Evolutionary conservation across 2,113 vertebrate genomes (phyloP).

Genomic region (Dromiciops gliroides): DNA sequence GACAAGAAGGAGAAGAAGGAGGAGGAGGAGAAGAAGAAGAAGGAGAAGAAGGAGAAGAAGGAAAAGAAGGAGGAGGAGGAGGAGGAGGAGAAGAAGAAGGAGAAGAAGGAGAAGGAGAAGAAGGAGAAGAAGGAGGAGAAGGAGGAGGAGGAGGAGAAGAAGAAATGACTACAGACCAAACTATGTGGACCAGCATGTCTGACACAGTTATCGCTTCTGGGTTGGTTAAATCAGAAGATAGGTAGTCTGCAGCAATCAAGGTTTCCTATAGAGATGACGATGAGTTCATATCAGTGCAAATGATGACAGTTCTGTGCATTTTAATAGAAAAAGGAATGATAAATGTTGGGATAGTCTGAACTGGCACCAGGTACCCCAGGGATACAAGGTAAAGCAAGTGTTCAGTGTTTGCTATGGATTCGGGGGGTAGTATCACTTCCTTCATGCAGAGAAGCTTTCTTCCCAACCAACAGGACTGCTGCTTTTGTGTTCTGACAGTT

Average conservation of each 20-base stretch:
- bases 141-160: neutral
- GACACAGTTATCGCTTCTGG: neutral
- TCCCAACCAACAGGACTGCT: no score
- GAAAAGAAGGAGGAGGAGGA: no score
- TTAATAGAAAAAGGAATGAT: neutral
- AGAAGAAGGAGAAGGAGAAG: no score
- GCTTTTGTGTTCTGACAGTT: no score
- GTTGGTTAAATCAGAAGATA: slow-evolving; percentile 14
- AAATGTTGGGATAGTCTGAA: neutral
- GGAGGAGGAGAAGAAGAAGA: no score
- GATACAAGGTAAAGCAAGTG: neutral
- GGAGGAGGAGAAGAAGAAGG: no score
- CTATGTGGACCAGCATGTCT: neutral
- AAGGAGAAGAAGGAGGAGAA: no score
- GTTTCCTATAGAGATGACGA: slow-evolving; percentile 13
- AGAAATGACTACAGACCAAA: neutral
- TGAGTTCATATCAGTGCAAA: neutral
- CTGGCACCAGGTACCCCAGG: neutral
- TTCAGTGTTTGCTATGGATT: neutral
- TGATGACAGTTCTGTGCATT: neutral
- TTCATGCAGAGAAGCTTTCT: no score
- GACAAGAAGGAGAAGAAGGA: no score
- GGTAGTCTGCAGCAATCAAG: neutral
- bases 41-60: no score
- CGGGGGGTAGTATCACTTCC: rapidly evolving